Evolutionary conservation across 2,113 vertebrate genomes (phyloP).

Genomic region (Cranoglanis bouderius): DNA sequence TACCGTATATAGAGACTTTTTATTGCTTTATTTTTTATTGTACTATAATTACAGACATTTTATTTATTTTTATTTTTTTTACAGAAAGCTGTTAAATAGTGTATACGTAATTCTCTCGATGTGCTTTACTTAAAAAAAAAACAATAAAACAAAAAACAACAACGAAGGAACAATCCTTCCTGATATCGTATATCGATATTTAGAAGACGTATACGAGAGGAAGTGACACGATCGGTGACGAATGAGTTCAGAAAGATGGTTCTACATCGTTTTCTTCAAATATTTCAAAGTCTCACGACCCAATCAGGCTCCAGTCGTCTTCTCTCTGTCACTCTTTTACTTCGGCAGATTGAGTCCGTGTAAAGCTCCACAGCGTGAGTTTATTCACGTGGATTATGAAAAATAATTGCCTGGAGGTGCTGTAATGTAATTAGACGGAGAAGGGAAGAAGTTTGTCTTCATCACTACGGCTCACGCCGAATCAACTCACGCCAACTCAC

Average conservation of each 20-base stretch:
- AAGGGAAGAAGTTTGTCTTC: background rate
- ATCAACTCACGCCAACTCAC: constrained; percentile 29
- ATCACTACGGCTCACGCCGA: background rate
- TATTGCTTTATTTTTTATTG: background rate
- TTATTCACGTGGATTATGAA: background rate
- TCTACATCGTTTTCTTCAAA: background rate
- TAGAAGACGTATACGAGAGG: background rate
- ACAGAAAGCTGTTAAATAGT: background rate
- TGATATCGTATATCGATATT: background rate
- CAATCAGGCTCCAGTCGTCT: background rate
- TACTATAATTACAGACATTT: background rate
- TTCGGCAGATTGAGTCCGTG: background rate
- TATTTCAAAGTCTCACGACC: background rate
- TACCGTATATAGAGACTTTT: background rate
- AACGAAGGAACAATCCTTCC: background rate
- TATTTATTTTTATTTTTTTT: background rate
- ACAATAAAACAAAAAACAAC: too few relatives aligned
- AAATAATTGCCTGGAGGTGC: constrained; percentile 23
- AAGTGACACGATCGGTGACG: background rate
- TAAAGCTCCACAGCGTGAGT: background rate
- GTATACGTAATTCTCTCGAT: background rate
- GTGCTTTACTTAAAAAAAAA: background rate
- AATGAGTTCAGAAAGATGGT: background rate
- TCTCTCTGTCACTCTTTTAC: background rate
- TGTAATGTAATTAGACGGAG: background rate